Conservation (phyloP, 1,140 invertebrate genomes). For the Littorina saxatilis region DNA sequence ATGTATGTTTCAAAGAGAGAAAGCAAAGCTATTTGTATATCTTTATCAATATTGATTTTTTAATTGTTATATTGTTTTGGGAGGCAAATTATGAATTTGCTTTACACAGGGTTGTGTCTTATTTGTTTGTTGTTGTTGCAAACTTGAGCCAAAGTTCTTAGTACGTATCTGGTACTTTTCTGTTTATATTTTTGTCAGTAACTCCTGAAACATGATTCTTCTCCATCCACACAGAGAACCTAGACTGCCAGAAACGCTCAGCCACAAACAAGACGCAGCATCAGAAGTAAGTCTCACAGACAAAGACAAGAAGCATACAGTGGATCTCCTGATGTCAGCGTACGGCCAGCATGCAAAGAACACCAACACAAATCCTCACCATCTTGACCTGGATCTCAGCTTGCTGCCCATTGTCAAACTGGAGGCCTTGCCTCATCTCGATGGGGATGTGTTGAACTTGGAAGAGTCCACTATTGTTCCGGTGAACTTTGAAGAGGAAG, state of each 20-base stretch:
- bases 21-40: too few species aligned
- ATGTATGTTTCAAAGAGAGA: too few species aligned
- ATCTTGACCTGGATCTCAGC: conserved; percentile 7
- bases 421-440: conserved; percentile 1
- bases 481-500: neutral
- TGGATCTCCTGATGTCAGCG: conserved; percentile 28
- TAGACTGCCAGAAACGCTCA: conserved; percentile 18
- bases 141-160: too few species aligned
- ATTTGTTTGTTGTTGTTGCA: too few species aligned
- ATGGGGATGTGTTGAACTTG: conserved; percentile 1
- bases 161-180: too few species aligned
- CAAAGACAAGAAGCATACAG: conserved; percentile 15
- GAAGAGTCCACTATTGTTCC: neutral
- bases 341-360: neutral
- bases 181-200: too few species aligned
- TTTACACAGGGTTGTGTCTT: too few species aligned
- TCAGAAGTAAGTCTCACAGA: conserved; percentile 23
- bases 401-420: conserved; percentile 27
- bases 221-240: conserved; percentile 26
- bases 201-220: too few species aligned
- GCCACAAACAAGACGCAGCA: neutral
- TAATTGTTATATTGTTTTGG: too few species aligned
- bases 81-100: too few species aligned
- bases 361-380: neutral
- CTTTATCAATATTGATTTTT: too few species aligned